Evolutionary conservation across 2,888 invertebrate species (phyloP).

Genomic region (Callyntrura guangdongensis): DNA sequence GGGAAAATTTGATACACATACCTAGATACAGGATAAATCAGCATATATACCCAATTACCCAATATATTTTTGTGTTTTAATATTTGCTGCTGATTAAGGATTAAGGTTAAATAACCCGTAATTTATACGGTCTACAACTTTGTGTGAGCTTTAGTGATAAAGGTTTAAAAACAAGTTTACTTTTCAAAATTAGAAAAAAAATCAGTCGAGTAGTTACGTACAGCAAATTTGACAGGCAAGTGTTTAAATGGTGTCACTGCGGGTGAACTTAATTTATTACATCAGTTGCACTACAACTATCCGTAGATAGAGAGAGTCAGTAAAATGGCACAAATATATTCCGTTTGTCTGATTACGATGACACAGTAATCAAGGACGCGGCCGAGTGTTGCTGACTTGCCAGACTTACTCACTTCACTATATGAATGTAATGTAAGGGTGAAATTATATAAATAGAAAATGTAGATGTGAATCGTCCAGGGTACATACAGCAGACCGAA

Average conservation of each 20-base stretch:
- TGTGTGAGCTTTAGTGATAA: neutral
- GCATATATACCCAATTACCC: too few species aligned
- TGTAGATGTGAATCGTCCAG: too few species aligned
- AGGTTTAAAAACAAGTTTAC: constrained; percentile 4
- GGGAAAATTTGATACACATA: too few species aligned
- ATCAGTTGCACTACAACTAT: constrained; percentile 17
- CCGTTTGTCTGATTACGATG: constrained; percentile 6
- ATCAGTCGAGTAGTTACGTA: neutral
- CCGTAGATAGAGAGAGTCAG: neutral
- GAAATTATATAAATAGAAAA: too few species aligned
- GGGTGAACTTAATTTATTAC: constrained; percentile 55
- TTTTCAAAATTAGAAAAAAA: neutral
- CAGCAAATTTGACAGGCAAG: constrained; percentile 49
- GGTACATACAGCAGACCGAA: too few species aligned
- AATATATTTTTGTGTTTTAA: too few species aligned
- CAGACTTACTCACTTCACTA: too few species aligned
- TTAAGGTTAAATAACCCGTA: neutral
- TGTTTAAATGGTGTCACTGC: constrained; percentile 68
- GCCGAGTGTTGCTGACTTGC: neutral
- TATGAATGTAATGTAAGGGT: too few species aligned
- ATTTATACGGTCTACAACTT: constrained; percentile 26
- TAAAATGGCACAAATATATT: constrained; percentile 46
- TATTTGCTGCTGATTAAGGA: too few species aligned
- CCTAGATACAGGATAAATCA: too few species aligned
- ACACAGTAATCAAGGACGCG: constrained; percentile 54